Conservation (phyloP, 2,113 vertebrate species). For the Micronycteris hirsuta region DNA sequence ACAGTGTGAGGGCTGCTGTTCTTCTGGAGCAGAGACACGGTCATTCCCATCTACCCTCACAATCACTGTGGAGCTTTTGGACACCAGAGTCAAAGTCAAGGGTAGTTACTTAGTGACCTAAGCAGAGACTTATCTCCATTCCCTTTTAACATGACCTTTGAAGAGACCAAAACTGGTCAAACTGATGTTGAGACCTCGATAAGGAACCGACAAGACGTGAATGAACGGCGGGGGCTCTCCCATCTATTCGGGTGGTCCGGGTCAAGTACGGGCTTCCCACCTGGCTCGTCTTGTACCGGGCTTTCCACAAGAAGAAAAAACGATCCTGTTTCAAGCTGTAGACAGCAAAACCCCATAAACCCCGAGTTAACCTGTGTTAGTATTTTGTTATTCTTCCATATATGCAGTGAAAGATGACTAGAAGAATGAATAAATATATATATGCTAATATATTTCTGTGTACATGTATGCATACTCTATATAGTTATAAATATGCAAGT, state of each 20-base stretch:
- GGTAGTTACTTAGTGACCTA: background rate
- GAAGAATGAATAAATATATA: background rate
- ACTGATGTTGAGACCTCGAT: background rate
- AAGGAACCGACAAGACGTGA: background rate
- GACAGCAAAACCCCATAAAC: background rate
- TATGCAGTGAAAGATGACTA: background rate
- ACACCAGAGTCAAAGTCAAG: background rate
- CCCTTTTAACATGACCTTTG: background rate
- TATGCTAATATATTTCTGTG: background rate
- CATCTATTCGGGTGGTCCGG: background rate
- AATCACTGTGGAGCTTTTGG: background rate
- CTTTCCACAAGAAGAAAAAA: background rate
- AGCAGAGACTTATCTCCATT: background rate
- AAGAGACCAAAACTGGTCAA: background rate
- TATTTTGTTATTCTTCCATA: background rate
- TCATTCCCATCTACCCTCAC: background rate
- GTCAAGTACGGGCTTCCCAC: background rate
- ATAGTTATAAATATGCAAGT: background rate
- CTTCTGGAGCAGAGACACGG: background rate
- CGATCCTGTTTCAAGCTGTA: background rate
- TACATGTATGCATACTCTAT: background rate
- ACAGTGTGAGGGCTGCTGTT: background rate
- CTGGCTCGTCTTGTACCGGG: background rate
- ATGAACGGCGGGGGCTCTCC: background rate
- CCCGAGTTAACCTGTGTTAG: background rate